These are phyloP conservation scores for Phocoena phocoena DNA, from an alignment of 2,113 vertebrate species.

Conservation along the genomic window DNA sequence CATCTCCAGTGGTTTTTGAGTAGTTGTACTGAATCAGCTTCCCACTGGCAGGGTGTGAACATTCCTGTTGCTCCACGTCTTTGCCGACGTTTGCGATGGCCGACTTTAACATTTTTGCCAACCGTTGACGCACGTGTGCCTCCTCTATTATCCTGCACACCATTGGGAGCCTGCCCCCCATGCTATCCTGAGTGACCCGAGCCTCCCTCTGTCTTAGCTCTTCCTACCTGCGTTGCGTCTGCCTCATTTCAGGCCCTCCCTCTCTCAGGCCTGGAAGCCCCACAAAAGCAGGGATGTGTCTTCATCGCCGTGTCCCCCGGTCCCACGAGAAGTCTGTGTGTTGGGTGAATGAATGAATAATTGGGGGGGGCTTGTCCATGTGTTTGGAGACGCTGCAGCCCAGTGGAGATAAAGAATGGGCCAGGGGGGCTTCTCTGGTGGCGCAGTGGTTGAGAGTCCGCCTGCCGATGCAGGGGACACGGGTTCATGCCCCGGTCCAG, in stretches of 20 bases:
- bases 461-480: too few species aligned
- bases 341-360: neutral
- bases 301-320: neutral
- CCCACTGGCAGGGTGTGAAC: neutral
- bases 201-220: neutral
- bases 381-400: neutral
- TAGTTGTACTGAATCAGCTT: neutral
- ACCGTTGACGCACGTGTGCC: accelerated
- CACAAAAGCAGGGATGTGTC: too few species aligned
- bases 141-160: neutral
- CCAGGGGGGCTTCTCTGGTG: too few species aligned
- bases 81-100: neutral
- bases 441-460: too few species aligned
- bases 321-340: neutral
- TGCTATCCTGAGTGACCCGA: neutral
- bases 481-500: accelerated
- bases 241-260: neutral
- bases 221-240: neutral
- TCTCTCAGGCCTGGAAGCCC: neutral
- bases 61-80: neutral
- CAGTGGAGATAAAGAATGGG: accelerated
- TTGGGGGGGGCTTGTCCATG: neutral
- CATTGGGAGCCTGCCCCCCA: accelerated
- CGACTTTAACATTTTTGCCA: neutral
- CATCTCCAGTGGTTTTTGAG: neutral